A percentile compares a stretch with the other conserved stretches of the same genome.
Conservation (phyloP, 1,140 invertebrate species). For the Tachypleus tridentatus region DNA sequence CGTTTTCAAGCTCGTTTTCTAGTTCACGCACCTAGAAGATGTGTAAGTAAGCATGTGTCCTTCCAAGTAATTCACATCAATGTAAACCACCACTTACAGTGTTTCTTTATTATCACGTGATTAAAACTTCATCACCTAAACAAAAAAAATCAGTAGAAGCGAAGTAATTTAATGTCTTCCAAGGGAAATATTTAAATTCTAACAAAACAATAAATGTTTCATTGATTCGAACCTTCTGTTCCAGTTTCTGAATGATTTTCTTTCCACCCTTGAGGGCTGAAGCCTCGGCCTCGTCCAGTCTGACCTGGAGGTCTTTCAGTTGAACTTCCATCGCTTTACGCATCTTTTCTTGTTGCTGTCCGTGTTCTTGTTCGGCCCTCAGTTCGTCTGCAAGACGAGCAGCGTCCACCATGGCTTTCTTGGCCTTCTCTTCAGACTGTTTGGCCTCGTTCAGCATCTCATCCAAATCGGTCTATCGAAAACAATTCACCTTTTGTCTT, state of each 20-base stretch:
- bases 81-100: no score
- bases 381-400: conserved; percentile 94
- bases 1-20: conserved; percentile 93
- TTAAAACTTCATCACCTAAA: no score
- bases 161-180: no score
- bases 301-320: conserved; percentile 89
- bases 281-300: conserved; percentile 47
- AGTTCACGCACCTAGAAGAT: conserved; percentile 52
- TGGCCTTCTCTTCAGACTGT: conserved; percentile 92
- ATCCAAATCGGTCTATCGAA: conserved; percentile 66
- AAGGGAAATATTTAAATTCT: no score
- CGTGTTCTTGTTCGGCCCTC: conserved; percentile 96
- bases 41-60: not conserved
- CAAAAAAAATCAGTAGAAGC: no score
- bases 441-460: conserved; percentile 92
- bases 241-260: conserved; percentile 50
- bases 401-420: conserved; percentile 97
- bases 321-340: conserved; percentile 93
- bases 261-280: conserved; percentile 92
- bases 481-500: not conserved
- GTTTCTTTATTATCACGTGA: no score
- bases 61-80: no score
- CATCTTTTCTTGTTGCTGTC: conserved; percentile 92
- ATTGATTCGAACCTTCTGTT: conserved; percentile 28
- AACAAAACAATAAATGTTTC: no score